Conservation (phyloP, 1,140 invertebrate genomes). For the Ips typographus region DNA sequence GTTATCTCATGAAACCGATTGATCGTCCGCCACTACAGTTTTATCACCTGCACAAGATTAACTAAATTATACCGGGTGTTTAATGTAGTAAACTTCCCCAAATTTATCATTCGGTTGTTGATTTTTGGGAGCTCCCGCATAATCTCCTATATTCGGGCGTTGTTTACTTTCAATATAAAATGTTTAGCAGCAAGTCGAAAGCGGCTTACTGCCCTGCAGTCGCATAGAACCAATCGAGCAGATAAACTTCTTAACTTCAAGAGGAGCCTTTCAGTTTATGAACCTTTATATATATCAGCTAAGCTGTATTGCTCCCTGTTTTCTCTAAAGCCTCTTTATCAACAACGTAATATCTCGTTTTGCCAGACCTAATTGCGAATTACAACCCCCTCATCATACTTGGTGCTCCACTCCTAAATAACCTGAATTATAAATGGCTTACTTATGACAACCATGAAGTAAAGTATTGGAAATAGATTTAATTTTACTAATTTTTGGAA, state of each 20-base stretch:
- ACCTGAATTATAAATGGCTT: too few relatives aligned
- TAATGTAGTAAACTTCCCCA: not conserved
- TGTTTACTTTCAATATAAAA: not conserved
- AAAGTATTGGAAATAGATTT: too few relatives aligned
- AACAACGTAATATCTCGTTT: too few relatives aligned
- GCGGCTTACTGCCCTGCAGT: not conserved
- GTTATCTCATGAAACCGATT: conserved; percentile 11
- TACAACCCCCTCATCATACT: too few relatives aligned
- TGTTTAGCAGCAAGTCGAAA: not conserved
- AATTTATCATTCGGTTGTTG: not conserved
- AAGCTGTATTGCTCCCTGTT: too few relatives aligned
- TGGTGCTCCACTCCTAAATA: too few relatives aligned
- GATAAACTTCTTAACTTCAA: not conserved
- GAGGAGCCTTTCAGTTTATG: not conserved
- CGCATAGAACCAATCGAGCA: not conserved
- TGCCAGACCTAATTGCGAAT: too few relatives aligned
- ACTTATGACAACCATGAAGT: too few relatives aligned
- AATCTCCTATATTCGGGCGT: not conserved
- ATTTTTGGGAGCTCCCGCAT: not conserved
- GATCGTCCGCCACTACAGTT: conserved; percentile 9
- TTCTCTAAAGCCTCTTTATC: too few relatives aligned
- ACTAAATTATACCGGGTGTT: conserved; percentile 15
- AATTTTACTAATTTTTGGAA: too few relatives aligned
- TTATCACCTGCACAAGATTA: conserved; percentile 12
- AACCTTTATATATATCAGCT: too few relatives aligned